Percentiles rank a stretch among this genome's conserved stretches.
phyloP scores from a whole-genome alignment of 2,113 vertebrate genomes.

The Rhinichthys klamathensis region DNA sequence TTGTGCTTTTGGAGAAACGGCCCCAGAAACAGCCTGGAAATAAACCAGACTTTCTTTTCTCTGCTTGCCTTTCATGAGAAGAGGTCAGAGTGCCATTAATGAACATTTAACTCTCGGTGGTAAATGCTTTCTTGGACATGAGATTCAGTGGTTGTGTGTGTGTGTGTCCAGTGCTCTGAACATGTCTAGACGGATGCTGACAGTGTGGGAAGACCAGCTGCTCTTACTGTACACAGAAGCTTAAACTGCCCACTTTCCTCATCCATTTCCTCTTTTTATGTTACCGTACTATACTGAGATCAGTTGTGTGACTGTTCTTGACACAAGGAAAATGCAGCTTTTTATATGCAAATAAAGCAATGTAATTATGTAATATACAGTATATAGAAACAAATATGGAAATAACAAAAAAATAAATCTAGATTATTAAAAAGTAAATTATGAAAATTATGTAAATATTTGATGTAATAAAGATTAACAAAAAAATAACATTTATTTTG shows the following conservation, averaged over 20 bases:
- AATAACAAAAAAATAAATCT: not conserved
- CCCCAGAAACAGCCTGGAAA: not conserved
- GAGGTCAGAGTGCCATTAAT: not conserved
- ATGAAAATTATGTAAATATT: not conserved
- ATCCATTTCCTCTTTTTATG: not conserved
- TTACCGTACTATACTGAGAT: not conserved
- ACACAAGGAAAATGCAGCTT: not conserved
- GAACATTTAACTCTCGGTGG: not conserved
- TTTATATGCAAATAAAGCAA: not conserved
- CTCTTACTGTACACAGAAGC: not conserved
- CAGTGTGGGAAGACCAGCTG: not conserved
- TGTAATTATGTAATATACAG: not conserved
- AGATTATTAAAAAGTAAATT: not conserved
- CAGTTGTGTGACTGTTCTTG: not conserved
- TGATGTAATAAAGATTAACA: not conserved
- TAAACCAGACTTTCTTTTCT: not conserved
- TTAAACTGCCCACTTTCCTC: not conserved
- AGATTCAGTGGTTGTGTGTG: not conserved
- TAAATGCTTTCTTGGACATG: not conserved
- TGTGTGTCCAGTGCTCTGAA: not conserved
- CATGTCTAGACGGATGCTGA: constrained; percentile 27
- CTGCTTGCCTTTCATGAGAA: not conserved
- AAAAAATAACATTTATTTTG: not conserved
- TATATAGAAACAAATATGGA: not conserved
- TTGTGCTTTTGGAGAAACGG: not conserved